phyloP scores from a whole-genome alignment of 2,797 vertebrate species.

The Mus spretus region DNA sequence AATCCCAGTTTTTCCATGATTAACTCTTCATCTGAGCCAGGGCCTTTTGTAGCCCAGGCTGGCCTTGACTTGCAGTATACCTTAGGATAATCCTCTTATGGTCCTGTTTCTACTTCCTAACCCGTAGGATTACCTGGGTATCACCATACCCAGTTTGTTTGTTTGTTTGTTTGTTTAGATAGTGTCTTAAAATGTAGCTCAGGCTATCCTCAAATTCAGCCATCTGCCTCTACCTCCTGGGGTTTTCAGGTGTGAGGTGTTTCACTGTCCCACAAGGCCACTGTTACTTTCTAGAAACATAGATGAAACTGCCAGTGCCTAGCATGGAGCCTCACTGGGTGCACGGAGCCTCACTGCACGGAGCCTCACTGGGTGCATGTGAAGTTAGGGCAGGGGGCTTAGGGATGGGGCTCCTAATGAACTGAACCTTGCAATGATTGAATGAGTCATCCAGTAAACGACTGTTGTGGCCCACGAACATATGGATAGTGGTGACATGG shows the following conservation, averaged over 20 bases:
- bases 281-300: background rate
- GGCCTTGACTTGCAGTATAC: background rate
- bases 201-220: background rate
- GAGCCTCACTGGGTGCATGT: rapidly evolving
- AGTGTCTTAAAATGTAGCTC: background rate
- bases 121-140: background rate
- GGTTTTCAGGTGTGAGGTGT: background rate
- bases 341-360: rapidly evolving
- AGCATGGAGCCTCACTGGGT: rapidly evolving
- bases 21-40: background rate
- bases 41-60: background rate
- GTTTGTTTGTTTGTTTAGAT: background rate
- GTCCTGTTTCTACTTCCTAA: background rate
- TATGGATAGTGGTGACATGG: background rate
- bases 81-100: background rate
- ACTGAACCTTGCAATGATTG: background rate
- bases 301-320: background rate
- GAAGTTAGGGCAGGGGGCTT: background rate
- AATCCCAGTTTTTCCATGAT: background rate
- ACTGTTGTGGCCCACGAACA: background rate
- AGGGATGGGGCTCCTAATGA: background rate
- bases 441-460: too few species aligned
- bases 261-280: background rate
- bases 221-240: background rate
- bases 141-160: background rate